Base-by-base conservation (phyloP, 2,113 vertebrate species). In the Rutilus rutilus region DNA sequence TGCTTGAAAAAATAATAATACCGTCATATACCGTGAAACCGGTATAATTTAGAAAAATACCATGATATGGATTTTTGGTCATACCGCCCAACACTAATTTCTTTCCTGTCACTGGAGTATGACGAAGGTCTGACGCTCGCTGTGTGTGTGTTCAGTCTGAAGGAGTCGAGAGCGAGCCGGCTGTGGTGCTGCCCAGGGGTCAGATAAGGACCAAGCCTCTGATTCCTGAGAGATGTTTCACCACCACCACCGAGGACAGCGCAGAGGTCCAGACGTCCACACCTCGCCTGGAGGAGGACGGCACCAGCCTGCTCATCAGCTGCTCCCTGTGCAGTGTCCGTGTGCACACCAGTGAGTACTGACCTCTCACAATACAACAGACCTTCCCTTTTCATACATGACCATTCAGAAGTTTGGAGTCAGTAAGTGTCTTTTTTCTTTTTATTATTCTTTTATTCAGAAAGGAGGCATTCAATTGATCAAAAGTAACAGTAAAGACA, bases 181-280 rank as follows among this genome's bases (percentile, higher is more conserved):
- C 92, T 71, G 82, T 94, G 64, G 65, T 91, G 45, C 9, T 71
- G 15, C 52, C 69, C 5, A 90, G 87, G 79, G 90, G 90, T 19
- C 33, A 88, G 52, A 94, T 96, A 88, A 92, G 96, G 93, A 98
- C 96, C 82, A 99, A 97, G 89, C 98, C 98, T 14, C 90, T 99
- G 81, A 98, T 99, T 92, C 98, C 98, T 9, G 98, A 99, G 93
- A 96, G 96, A 96, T 99, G 98, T 47, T 99, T 99, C 90, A 97
- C 95, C 88, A 95, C 96, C 23, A 98, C 96, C 86, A 97, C 94
- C 1, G 94, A 95, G 45, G 93, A 96, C 65, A 96, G 94, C 89
- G 93, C 96, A 0, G 97, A 98, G 82, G 92, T 95, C 81, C 96
- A 93, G 62, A 94, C 95, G 5, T 92, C 94, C 69, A 96, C 95